Conservation (phyloP, 2,797 vertebrate species). For the Ctenopoma kingsleyae region DNA sequence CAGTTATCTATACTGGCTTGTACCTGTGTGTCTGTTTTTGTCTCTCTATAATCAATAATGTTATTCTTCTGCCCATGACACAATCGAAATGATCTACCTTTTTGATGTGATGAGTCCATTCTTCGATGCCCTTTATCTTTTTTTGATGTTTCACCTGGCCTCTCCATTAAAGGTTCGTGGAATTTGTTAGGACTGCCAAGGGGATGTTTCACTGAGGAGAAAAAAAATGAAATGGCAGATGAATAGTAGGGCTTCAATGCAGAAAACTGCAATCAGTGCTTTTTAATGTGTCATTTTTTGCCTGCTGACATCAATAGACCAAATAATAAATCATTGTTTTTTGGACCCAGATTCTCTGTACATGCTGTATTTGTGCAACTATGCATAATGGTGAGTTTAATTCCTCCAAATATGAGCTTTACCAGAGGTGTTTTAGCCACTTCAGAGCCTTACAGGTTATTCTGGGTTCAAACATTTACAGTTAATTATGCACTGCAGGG, state of each 20-base stretch:
- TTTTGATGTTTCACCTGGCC: slow-evolving; percentile 87
- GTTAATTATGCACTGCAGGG: not conserved
- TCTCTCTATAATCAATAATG: not conserved
- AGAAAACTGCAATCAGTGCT: not conserved
- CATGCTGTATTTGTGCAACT: too few relatives aligned
- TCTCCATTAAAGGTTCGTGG: slow-evolving; percentile 90
- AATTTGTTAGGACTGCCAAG: slow-evolving; percentile 87
- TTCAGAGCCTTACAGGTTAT: not conserved
- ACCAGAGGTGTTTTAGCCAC: not conserved
- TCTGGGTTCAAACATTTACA: not conserved
- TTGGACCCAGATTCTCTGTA: not conserved
- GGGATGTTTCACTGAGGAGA: slow-evolving; percentile 85
- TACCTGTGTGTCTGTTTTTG: not conserved
- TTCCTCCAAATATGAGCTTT: not conserved
- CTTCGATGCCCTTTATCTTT: slow-evolving; percentile 89
- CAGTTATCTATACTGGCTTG: not conserved
- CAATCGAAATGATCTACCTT: slow-evolving; percentile 69
- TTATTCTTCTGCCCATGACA: not conserved
- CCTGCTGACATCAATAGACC: not conserved
- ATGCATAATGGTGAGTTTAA: not conserved
- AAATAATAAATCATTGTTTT: not conserved
- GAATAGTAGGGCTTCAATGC: not conserved
- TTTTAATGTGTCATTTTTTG: not conserved
- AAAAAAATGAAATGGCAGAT: slow-evolving; percentile 29
- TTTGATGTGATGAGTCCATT: slow-evolving; percentile 82